These are phyloP conservation scores for Spatulosminthurus flaviceps DNA, from an alignment of 2,888 invertebrate species.

Conservation along the genomic window DNA sequence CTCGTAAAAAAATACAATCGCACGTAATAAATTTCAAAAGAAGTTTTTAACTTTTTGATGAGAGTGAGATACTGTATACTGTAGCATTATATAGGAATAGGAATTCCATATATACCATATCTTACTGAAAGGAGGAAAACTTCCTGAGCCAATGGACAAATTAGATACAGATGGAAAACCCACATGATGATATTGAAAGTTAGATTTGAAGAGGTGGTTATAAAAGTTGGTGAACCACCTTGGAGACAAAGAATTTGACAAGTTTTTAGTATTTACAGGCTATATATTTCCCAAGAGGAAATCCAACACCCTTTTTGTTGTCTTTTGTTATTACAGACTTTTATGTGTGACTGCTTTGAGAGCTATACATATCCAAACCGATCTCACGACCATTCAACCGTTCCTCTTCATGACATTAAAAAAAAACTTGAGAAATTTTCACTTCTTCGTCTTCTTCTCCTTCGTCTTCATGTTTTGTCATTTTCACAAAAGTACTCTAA, in stretches of 20 bases:
- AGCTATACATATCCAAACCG: too few species aligned
- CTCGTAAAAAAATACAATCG: too few species aligned
- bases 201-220: neutral
- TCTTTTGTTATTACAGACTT: slow-evolving; percentile 11
- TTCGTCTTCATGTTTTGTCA: neutral
- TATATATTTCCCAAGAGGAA: neutral
- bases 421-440: too few species aligned
- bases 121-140: too few species aligned
- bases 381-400: too few species aligned
- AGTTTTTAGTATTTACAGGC: slow-evolving; percentile 26
- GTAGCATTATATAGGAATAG: too few species aligned
- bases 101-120: too few species aligned
- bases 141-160: neutral
- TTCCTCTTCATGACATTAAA: too few species aligned
- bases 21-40: too few species aligned
- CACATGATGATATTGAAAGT: neutral
- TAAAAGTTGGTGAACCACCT: neutral
- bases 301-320: slow-evolving; percentile 16
- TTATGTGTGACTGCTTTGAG: too few species aligned
- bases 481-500: neutral
- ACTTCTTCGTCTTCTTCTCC: neutral
- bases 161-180: slow-evolving; percentile 1
- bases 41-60: too few species aligned
- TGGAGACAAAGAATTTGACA: slow-evolving; percentile 18
- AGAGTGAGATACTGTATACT: too few species aligned